Percentiles rank a stretch among this genome's conserved stretches.
These are phyloP conservation scores for Halesus radiatus DNA, from an alignment of 1,140 invertebrate species.

Conservation along the genomic window DNA sequence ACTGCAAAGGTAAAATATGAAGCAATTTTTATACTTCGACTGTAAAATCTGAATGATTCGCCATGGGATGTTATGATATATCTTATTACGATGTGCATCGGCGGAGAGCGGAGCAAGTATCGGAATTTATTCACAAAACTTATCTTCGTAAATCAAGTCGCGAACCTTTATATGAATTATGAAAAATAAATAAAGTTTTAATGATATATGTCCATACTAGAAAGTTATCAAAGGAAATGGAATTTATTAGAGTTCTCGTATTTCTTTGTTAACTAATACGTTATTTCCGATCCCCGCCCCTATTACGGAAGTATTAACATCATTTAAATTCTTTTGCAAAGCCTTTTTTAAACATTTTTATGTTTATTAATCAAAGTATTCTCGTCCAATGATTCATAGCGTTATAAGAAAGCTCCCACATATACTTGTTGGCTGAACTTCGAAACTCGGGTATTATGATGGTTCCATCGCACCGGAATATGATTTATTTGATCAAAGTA, in stretches of 20 bases:
- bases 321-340: slow-evolving; percentile 4
- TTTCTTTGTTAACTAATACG: slow-evolving; percentile 41
- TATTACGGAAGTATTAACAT: neutral
- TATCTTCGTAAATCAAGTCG: slow-evolving; percentile 43
- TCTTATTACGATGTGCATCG: slow-evolving; percentile 42
- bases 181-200: slow-evolving; percentile 38
- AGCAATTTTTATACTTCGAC: slow-evolving; percentile 42
- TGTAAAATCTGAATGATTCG: slow-evolving; percentile 45
- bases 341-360: neutral
- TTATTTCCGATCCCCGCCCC: slow-evolving; percentile 25
- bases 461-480: slow-evolving; percentile 37
- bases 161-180: slow-evolving; percentile 28
- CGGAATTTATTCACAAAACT: slow-evolving; percentile 37
- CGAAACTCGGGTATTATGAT: slow-evolving; percentile 42
- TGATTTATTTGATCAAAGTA: slow-evolving; percentile 52
- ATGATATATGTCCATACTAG: slow-evolving; percentile 33
- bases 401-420: neutral
- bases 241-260: slow-evolving; percentile 20
- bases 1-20: slow-evolving; percentile 31
- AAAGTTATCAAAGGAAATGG: slow-evolving; percentile 27
- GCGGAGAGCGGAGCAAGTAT: neutral
- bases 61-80: slow-evolving; percentile 31
- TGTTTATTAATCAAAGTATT: slow-evolving; percentile 20
- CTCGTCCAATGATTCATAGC: slow-evolving; percentile 24
- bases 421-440: slow-evolving; percentile 6